Base-by-base conservation (phyloP, 2,797 vertebrate species). In the Lacerta viridis region DNA sequence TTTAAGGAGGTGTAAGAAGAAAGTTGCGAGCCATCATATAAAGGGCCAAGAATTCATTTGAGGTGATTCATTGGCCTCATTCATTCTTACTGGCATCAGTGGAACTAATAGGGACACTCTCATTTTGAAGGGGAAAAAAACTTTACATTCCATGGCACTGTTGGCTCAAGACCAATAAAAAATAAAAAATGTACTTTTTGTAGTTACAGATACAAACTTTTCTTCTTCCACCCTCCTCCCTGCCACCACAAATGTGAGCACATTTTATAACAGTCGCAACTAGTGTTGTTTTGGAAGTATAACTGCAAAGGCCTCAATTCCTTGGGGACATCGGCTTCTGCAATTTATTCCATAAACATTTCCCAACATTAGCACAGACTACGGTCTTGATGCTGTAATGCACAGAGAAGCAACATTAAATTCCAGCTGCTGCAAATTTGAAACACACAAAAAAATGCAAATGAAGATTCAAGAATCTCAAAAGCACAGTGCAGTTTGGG, bases 141-240 rank as follows among this genome's bases (percentile, higher is more conserved):
- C 27, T 43, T 83, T n/a, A 7, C 20, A 83, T 83, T 69, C 43
- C 39, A 66, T 29, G 15, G 61, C 39, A 43, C 61, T 82, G 36
- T 46, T 77, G 84, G 75, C 83, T 90, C 23, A 61, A 55, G 50
- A 55, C 50, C 50, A 15, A 55, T 11, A 13, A 55, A 15, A 7
- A 0, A n/a, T n/a, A n/a, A 91, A 72, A 61, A 91, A 61, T n/a
- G 39, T 78, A 13, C 61, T 83, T 83, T 83, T 90, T 75, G 74
- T 83, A 87, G 89, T 88, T 76, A 94, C n/a, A 77, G 83, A 84
- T 90, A 80, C 91, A 90, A 91, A 69, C 75, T 89, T 89, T 85
- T 79, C 68, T 93, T 89, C 92, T 61, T 50, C 64, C 83, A 10
- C 41, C 41, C 41, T n/a, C 36, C n/a, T 10, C 23, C 36, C 27